Conservation (phyloP, 2,113 vertebrate species). For the Laticauda colubrina region DNA sequence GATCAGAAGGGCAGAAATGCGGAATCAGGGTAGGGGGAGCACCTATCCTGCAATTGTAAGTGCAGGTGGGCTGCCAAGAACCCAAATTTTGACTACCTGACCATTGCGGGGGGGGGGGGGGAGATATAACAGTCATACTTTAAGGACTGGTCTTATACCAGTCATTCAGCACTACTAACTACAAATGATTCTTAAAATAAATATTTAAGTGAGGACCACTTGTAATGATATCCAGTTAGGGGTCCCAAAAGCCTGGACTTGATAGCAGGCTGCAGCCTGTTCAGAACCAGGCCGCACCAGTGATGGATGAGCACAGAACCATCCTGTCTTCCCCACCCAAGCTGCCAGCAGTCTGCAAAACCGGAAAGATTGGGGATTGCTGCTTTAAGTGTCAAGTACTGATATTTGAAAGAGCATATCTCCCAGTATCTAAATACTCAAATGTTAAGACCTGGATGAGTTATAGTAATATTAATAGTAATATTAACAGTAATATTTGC, state of each 20-base stretch:
- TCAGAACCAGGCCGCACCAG: not conserved
- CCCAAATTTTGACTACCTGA: not conserved
- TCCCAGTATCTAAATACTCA: not conserved
- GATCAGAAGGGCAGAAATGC: not conserved
- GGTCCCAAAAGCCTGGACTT: not conserved
- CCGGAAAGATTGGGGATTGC: not conserved
- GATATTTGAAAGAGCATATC: not conserved
- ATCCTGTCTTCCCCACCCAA: not conserved
- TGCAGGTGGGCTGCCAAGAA: not conserved
- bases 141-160: not conserved
- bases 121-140: not conserved
- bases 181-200: not conserved
- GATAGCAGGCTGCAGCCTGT: not conserved
- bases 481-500: too few relatives aligned
- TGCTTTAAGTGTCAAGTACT: not conserved
- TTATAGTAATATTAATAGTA: not conserved
- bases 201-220: not conserved
- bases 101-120: too few relatives aligned
- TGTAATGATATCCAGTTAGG: not conserved
- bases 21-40: not conserved
- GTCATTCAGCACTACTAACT: not conserved
- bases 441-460: not conserved
- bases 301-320: not conserved
- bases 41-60: not conserved
- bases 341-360: not conserved